Base-by-base conservation (phyloP, 2,797 vertebrate species). In the Microctenopoma stevenorrisi region DNA sequence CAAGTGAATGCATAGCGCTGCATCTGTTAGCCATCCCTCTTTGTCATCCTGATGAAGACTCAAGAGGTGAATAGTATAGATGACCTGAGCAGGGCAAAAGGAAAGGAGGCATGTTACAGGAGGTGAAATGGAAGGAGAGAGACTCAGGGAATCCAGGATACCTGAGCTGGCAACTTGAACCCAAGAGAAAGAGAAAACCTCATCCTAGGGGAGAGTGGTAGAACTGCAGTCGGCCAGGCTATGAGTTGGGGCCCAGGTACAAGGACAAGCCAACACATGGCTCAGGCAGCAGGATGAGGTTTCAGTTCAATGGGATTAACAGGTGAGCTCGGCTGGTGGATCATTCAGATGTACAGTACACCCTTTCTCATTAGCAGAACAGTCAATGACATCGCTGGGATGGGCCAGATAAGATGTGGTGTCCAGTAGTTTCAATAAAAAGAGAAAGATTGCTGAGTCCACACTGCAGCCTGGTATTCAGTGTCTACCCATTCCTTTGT, bases 111-210 rank as follows among this genome's bases (percentile, higher is more conserved):
- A 62, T 54, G 81, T 88, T 90, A 88, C 86, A 87, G 77, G 81
- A 82, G 79, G 79, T 85, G 90, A 90, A 92, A 92, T 76, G 65
- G 72, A 82, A 93, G 82, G 69, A 76, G 71, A 78, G 65, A 69
- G 76, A 85, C 87, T 62, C 69, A 78, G 89, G 86, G 86, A 91
- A 91, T 89, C 60, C 79, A 84, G 74, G 91, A 90, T 64, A 93
- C 85, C 81, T 78, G 90, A 93, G 73, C 86, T 37, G 10, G 91
- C 81, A 88, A 92, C 87, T 64, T 73, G 90, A 92, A 68, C 84
- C 79, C 33, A 5, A 54, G 81, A 82, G 92, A 91, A 91, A 92
- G 89, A 92, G 88, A 90, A 89, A 89, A 87, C 91, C 85, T 83
- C 80, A 89, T 92, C 88, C 91, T 76, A 86, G 92, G 86, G 91